Base-by-base conservation (phyloP, 2,888 invertebrate species). In the Rhaphigaster nebulosa region DNA sequence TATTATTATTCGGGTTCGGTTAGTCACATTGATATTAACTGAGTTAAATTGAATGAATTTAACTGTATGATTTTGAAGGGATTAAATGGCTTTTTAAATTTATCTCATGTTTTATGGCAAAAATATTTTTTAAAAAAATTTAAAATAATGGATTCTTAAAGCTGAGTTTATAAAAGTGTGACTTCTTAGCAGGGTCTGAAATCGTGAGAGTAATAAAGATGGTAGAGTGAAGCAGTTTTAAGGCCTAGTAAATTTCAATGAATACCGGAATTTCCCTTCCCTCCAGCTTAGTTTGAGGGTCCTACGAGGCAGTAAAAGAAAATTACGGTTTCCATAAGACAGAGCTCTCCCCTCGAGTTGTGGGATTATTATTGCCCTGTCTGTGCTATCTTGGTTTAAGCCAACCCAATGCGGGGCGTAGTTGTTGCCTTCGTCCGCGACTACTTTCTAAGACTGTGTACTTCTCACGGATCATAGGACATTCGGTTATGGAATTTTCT, bases 171-270 rank as follows among this genome's bases (percentile, higher is more conserved):
- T 38, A 65, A 29, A 29, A 65, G 15, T 29, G 18, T 65, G 65
- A 76, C 70, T 76, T 76, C 38, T 38, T 76, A 76, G 38, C 18
- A 76, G 38, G 38, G 38, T 76, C 65, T 65, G 65, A 65, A 65
- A 65, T 76, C 70, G 34, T 76, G 34, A 38, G 23, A 38, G 70
- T 76, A 38, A 76, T 76, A 76, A 76, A 76, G 34, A 76, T 76
- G 34, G 5, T 38, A 38, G 70, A 38, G 70, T 38, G 70, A 4
- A 20, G 20, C 70, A 76, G 70, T 76, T 76, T 76, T 76, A 76
- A 76, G 23, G 70, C 70, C 70, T 38, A 76, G 70, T 76, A 76
- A 76, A 76, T 76, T 76, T 76, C 70, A 76, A 76, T 76, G 70
- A 76, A 76, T 76, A 76, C 70, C 38, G 70, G 70, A 76, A 76